phyloP scores from a whole-genome alignment of 2,113 vertebrate species.

The Odontophorus gujanensis region DNA sequence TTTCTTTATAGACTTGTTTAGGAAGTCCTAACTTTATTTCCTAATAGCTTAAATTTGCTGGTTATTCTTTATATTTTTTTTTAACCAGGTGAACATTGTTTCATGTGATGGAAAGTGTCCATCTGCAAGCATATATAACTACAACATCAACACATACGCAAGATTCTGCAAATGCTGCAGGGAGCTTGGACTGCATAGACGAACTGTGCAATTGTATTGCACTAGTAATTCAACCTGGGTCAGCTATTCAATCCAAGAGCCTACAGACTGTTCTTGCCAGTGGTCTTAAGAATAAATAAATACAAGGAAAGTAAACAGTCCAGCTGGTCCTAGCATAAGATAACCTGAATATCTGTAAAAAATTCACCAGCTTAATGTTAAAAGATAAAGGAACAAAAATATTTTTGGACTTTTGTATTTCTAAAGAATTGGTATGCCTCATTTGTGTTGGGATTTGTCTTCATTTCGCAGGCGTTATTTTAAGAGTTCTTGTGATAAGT shows the following conservation, averaged over 20 bases:
- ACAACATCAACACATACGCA: slow-evolving; percentile 97
- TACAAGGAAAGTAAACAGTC: neutral
- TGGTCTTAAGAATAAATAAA: slow-evolving; percentile 85
- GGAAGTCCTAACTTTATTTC: neutral
- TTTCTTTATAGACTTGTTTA: neutral
- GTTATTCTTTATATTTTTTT: neutral
- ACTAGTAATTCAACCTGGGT: slow-evolving; percentile 94
- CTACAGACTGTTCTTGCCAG: slow-evolving; percentile 97
- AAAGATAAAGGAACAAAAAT: neutral
- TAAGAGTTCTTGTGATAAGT: neutral
- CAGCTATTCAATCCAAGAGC: slow-evolving; percentile 94
- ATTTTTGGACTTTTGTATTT: neutral
- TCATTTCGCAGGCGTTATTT: slow-evolving; percentile 5
- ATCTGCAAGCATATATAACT: slow-evolving; percentile 98
- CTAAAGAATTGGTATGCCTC: neutral
- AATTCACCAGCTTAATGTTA: neutral
- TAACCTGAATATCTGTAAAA: neutral
- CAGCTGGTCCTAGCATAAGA: neutral
- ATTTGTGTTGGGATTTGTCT: neutral
- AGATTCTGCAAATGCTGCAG: slow-evolving; percentile 98
- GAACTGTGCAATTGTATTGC: slow-evolving; percentile 93
- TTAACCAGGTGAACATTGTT: slow-evolving; percentile 95
- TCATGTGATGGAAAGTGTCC: slow-evolving; percentile 98
- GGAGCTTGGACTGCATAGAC: slow-evolving; percentile 91
- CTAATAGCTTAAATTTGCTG: neutral